Evolutionary conservation across 2,797 vertebrate species (phyloP).

Genomic region (Spheniscus humboldti): DNA sequence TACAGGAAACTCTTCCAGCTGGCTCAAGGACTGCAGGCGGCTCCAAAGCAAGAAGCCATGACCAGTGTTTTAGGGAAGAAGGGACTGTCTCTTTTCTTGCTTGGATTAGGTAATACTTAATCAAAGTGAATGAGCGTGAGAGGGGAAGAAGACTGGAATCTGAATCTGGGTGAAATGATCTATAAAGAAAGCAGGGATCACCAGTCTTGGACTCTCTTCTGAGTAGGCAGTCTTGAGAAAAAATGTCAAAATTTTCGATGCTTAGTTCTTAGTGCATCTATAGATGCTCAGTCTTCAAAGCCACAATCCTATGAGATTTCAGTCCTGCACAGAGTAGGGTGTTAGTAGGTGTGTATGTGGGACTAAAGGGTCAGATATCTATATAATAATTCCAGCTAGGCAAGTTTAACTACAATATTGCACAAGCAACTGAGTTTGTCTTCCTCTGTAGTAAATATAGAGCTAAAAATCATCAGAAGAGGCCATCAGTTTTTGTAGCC

Average conservation of each 20-base stretch:
- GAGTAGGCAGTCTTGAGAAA: neutral
- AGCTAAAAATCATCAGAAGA: neutral
- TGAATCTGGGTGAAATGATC: neutral
- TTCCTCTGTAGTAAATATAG: neutral
- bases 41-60: neutral
- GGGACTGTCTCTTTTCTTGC: neutral
- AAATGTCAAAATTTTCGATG: neutral
- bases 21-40: neutral
- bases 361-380: neutral
- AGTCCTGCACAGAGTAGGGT: neutral
- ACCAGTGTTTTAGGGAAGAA: neutral
- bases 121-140: neutral
- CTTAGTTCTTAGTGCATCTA: neutral
- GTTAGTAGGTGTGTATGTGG: neutral
- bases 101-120: neutral
- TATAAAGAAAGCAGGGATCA: neutral
- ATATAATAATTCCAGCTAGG: neutral
- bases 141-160: neutral
- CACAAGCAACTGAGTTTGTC: neutral
- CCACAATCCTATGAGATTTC: neutral
- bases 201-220: neutral
- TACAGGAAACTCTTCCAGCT: neutral
- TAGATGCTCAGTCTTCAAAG: neutral
- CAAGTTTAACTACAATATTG: neutral
- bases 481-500: neutral